Evolutionary conservation across 1,140 invertebrate genomes (phyloP), one percentile per base, ranked within the genome.

Genomic region (Leptinotarsa undecemlineata): DNA sequence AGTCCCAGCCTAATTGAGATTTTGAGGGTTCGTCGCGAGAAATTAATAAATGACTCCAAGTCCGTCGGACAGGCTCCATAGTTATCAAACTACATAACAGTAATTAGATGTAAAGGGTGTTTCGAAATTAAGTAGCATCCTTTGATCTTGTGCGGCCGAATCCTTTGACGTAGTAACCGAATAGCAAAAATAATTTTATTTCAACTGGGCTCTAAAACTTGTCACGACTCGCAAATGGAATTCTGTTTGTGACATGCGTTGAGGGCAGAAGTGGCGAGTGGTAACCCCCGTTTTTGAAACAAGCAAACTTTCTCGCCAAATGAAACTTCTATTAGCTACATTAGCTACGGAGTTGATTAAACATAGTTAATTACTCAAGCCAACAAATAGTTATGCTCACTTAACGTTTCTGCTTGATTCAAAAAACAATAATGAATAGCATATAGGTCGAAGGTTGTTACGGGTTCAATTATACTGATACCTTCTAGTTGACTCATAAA

Each of bases 91-190:
- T 57, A 19, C 51, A 57, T 57, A 57, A 15, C 51, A 57, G 51
- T 57, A 57, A 57, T 57, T 57, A 57, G 15, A 57, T 57, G 51
- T 57, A 57, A 57, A 57, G 51, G 51, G 51, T 57, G 51, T 57
- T 57, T 57, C n/a, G 51, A 57, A 57, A 57, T 57, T 57, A 57
- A 57, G 51, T 57, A 14, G 51, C 17, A 57, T 57, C 51, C 51
- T 57, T 57, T 57, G 51, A 57, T 57, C 51, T 57, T 57, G 13
- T 57, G 15, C 51, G n/a, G 51, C n/a, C 15, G 15, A 19, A 57
- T 15, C 51, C 51, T 57, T 57, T 57, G 51, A 57, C n/a, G 51
- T 5, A n/a, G 51, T n/a, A 17, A 57, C 51, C 51, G 51, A 19
- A 15, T 57, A 19, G 51, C n/a, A 57, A 57, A 57, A 57, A 57